Evolutionary conservation across 2,797 vertebrate species (phyloP), one percentile per base, ranked within the genome.

Genomic region (Cynodonichthys magdalenae): DNA sequence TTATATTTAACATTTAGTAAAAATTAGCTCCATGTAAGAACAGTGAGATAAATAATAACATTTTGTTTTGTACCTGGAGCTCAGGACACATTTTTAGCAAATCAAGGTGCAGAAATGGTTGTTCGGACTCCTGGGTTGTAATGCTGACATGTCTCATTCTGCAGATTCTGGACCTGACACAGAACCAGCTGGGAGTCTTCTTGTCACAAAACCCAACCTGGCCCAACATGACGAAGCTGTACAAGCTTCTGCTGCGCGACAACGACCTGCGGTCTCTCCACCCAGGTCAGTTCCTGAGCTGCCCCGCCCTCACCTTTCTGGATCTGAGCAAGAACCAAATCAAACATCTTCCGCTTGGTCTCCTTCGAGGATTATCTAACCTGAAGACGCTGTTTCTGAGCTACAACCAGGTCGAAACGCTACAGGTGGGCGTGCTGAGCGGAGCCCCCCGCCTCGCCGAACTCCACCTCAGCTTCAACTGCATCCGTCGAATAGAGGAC

Each of bases 261-360:
- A 93, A 92, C 17, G 12, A 8, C 19, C 61, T 93, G 54, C 41
- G 0, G 4, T 19, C 46, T 6, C 41, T 91, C 5, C 27, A 12
- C 2, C 59, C 75, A 2, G 69, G 50, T 46, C 79, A 77, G 66
- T 84, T 91, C 52, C 9, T 55, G 0, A 66, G 59, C 57, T 83
- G 92, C 41, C 49, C 77, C 0, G 74, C 74, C 18, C 85, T 93
- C 15, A 59, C 36, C n/a, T 4, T 82, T 2, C 68, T 93, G 69
- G 89, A 93, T 15, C 71, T 93, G 42, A 91, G 84, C 34, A 73
- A 77, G 68, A 93, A 93, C 75, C 9, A 44, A 31, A 81, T 93
- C 1, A 4, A 65, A 20, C 6, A 66, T 27, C 51, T 92, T 15
- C 74, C 85, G 0, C 12, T 0, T 0, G 79, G 78, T 11, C 54